A percentile compares a stretch with the other conserved stretches of the same genome.
Conservation (phyloP, 2,113 vertebrate species). For the Tichodroma muraria region DNA sequence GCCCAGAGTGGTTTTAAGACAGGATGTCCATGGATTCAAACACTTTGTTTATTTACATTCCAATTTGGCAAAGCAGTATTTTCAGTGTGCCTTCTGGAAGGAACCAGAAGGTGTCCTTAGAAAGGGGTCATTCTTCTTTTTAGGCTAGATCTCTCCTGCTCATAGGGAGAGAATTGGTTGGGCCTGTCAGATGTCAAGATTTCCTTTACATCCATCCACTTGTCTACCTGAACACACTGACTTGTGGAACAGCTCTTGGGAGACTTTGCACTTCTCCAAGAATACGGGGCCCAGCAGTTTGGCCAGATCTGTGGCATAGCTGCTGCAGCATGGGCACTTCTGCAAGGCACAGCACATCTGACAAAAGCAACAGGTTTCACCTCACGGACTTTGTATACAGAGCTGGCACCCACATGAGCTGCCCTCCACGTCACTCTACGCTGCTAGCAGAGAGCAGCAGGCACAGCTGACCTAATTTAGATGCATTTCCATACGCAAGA, state of each 20-base stretch:
- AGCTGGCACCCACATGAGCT: fast-evolving
- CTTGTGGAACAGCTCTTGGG: not conserved
- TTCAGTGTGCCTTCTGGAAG: not conserved
- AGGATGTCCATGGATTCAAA: not conserved
- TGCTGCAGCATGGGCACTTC: not conserved
- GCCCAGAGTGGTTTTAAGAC: not conserved
- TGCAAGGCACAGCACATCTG: not conserved
- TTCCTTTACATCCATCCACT: not conserved
- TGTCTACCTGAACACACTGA: not conserved
- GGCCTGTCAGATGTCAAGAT: not conserved
- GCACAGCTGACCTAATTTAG: not conserved
- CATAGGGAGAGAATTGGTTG: fast-evolving
- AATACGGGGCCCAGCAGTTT: not conserved
- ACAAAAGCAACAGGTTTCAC: not conserved
- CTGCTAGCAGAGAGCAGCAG: not conserved
- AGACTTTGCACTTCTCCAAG: not conserved
- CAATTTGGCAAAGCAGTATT: not conserved
- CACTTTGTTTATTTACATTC: not conserved
- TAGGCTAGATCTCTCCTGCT: not conserved
- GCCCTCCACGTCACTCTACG: fast-evolving
- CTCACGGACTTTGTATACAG: fast-evolving
- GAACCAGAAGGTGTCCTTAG: not conserved
- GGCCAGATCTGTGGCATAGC: not conserved
- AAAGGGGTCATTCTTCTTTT: not conserved
- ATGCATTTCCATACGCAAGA: not conserved